These are phyloP conservation scores for Polymixis flavicincta DNA, from an alignment of 2,888 invertebrate species.

Conservation along the genomic window DNA sequence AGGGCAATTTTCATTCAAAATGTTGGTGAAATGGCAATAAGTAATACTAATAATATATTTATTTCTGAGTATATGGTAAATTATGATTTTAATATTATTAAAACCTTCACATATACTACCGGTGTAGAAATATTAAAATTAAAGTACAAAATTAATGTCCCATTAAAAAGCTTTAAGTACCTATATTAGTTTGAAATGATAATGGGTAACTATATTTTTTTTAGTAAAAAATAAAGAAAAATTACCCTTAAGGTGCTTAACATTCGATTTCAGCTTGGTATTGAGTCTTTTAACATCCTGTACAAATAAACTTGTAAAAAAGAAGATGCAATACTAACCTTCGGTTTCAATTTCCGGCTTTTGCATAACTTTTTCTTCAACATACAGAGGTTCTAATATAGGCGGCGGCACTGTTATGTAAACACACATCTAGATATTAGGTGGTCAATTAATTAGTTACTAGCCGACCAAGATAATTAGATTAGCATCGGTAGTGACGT, in stretches of 20 bases:
- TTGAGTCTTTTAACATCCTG: not conserved
- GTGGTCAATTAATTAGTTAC: slow-evolving; percentile 49
- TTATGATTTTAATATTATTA: too few species aligned
- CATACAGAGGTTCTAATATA: slow-evolving; percentile 82
- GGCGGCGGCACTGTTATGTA: slow-evolving; percentile 83
- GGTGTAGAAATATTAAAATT: too few species aligned
- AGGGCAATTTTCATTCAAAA: not conserved
- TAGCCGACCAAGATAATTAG: slow-evolving; percentile 27
- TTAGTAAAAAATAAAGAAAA: not conserved
- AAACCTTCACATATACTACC: too few species aligned
- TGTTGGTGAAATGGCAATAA: not conserved
- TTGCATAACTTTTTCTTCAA: slow-evolving; percentile 77
- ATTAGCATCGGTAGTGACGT: not conserved
- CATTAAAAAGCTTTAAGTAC: too few species aligned
- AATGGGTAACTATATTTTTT: too few species aligned
- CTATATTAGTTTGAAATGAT: too few species aligned
- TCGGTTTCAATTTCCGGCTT: slow-evolving; percentile 77
- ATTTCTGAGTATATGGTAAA: too few species aligned
- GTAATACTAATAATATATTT: too few species aligned
- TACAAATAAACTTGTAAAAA: not conserved
- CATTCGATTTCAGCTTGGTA: not conserved
- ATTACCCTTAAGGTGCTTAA: too few species aligned
- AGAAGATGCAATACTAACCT: slow-evolving; percentile 71
- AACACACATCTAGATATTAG: slow-evolving; percentile 52
- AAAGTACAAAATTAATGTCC: too few species aligned